These are phyloP conservation scores for Amphipoea oculea DNA, from an alignment of 2,888 invertebrate species.

Conservation along the genomic window DNA sequence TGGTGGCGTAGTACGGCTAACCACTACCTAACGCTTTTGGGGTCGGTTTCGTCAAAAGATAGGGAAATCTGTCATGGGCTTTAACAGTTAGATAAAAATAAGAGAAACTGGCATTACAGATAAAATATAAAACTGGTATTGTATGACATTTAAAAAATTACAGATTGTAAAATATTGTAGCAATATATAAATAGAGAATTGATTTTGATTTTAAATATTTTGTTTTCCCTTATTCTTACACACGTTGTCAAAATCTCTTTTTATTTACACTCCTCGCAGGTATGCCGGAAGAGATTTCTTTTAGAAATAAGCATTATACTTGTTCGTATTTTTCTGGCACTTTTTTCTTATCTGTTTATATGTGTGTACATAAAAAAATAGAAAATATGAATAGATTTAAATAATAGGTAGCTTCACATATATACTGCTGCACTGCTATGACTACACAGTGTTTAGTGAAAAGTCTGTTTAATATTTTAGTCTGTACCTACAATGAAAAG, in stretches of 20 bases:
- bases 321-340: neutral
- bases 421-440: too few species aligned
- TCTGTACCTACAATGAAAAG: slow-evolving; percentile 11
- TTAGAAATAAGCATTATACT: neutral
- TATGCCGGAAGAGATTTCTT: neutral
- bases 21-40: slow-evolving; percentile 41
- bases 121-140: neutral
- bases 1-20: slow-evolving; percentile 5
- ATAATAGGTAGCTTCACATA: rapidly evolving
- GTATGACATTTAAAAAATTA: neutral
- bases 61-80: neutral
- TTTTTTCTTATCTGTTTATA: neutral
- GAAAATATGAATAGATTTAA: neutral
- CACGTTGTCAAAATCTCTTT: neutral
- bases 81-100: neutral
- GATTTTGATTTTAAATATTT: neutral
- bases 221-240: neutral
- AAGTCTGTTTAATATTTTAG: slow-evolving; percentile 31
- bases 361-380: neutral
- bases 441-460: neutral
- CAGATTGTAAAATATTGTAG: neutral
- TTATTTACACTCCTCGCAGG: neutral
- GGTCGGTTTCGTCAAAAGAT: slow-evolving; percentile 2
- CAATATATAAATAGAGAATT: neutral
- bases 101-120: neutral